A percentile compares a stretch with the other conserved stretches of the same genome.
phyloP scores from a whole-genome alignment of 2,888 invertebrate species.

The Exocentrus adspersus region DNA sequence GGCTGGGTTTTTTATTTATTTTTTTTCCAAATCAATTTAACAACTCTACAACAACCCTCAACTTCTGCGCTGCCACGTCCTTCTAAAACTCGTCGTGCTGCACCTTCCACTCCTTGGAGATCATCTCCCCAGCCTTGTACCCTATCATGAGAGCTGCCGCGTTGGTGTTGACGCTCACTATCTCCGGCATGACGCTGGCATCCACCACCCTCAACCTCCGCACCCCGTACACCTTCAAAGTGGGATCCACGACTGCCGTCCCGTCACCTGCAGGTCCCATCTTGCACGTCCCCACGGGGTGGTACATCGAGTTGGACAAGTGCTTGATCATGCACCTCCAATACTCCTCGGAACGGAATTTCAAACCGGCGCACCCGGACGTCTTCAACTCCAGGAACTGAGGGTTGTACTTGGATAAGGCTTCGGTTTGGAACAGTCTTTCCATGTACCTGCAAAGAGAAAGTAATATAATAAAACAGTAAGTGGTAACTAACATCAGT shows the following conservation, averaged over 20 bases:
- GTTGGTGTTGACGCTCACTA: conserved; percentile 70
- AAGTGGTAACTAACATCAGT: too few relatives aligned
- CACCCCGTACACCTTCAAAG: conserved; percentile 75
- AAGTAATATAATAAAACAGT: too few relatives aligned
- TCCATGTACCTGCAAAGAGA: conserved; percentile 55
- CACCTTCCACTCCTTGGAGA: conserved; percentile 56
- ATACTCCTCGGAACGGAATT: conserved; percentile 64
- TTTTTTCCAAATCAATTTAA: too few relatives aligned
- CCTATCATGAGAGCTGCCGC: conserved; percentile 64
- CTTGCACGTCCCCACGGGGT: conserved; percentile 50
- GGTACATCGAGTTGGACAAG: conserved; percentile 51
- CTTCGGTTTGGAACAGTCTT: conserved; percentile 60
- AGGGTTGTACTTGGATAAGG: conserved; percentile 60
- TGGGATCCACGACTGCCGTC: conserved; percentile 76
- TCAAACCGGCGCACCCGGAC: conserved; percentile 63
- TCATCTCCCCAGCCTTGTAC: conserved; percentile 65
- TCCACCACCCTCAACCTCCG: conserved; percentile 77
- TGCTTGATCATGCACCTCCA: conserved; percentile 64
- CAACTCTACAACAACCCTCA: too few relatives aligned
- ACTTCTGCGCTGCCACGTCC: neutral
- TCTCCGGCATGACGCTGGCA: conserved; percentile 84
- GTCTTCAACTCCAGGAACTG: conserved; percentile 57
- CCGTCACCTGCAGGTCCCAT: conserved; percentile 74
- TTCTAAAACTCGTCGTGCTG: conserved; percentile 47
- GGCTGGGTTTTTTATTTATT: too few relatives aligned